Percentiles rank a stretch among this genome's conserved stretches.
Evolutionary conservation across 2,797 vertebrate species (phyloP).

Genomic region (Acanthurus tractus): DNA sequence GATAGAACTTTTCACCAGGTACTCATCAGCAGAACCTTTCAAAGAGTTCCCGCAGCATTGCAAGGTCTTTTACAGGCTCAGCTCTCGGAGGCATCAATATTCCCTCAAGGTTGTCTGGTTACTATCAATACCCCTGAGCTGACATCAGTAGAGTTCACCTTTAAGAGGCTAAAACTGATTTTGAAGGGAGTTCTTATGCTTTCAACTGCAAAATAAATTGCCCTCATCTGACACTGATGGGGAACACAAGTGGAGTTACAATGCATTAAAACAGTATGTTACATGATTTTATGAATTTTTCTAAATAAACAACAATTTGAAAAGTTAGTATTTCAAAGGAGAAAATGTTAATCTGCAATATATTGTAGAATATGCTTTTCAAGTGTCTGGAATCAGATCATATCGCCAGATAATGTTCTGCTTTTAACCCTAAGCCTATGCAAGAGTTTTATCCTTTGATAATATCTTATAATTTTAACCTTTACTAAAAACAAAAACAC

Average conservation of each 20-base stretch:
- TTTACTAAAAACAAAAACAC: conserved; percentile 9
- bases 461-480: conserved; percentile 16
- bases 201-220: conserved; percentile 37
- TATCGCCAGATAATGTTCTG: conserved; percentile 9
- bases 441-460: conserved; percentile 5
- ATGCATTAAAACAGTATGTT: not conserved
- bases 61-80: conserved; percentile 64
- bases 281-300: not conserved
- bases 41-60: conserved; percentile 62
- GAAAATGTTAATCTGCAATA: not conserved
- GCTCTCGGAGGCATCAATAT: conserved; percentile 69
- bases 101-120: conserved; percentile 65
- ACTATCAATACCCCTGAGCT: conserved; percentile 59
- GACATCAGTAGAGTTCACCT: conserved; percentile 62
- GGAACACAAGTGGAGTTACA: conserved; percentile 2
- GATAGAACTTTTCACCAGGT: conserved; percentile 55
- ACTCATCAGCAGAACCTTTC: conserved; percentile 75
- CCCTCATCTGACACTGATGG: conserved; percentile 15
- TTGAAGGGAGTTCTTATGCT: conserved; percentile 54
- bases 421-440: not conserved
- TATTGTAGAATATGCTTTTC: too few relatives aligned
- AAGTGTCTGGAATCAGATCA: not conserved
- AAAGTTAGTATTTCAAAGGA: not conserved
- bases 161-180: conserved; percentile 48
- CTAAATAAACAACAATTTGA: not conserved